Conservation (phyloP, 2,797 vertebrate genomes). For the Crocidura indochinensis region DNA sequence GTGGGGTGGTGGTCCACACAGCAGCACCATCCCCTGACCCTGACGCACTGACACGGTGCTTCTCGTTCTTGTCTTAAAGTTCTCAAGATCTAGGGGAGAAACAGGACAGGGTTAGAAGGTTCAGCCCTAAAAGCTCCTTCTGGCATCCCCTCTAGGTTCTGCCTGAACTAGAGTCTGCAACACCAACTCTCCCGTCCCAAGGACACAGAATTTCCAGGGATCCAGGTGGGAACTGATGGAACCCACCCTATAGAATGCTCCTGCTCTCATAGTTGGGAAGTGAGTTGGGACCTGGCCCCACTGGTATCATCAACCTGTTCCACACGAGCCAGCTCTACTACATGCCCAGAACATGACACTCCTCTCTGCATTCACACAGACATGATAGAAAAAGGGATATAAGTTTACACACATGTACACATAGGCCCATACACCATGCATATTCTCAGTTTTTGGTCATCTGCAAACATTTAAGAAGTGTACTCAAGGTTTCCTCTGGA, state of each 20-base stretch:
- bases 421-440: not conserved
- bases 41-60: constrained; percentile 96
- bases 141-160: not conserved
- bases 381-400: too few relatives aligned
- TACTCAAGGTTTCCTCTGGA: not conserved
- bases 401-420: not conserved
- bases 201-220: too few relatives aligned
- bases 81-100: constrained; percentile 94
- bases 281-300: too few relatives aligned
- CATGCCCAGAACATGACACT: too few relatives aligned
- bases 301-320: too few relatives aligned
- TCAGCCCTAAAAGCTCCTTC: not conserved
- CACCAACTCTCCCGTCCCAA: not conserved
- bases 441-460: not conserved
- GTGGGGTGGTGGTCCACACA: constrained; percentile 96
- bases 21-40: constrained; percentile 97
- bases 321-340: too few relatives aligned
- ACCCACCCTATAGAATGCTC: too few relatives aligned
- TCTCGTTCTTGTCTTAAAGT: constrained; percentile 96
- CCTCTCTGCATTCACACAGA: too few relatives aligned
- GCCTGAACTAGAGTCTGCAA: not conserved
- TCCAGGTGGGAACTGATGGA: too few relatives aligned
- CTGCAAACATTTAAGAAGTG: not conserved
- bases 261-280: too few relatives aligned
- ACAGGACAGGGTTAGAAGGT: not conserved